Base-by-base conservation (phyloP, 2,113 vertebrate genomes). In the Girardinichthys multiradiatus region DNA sequence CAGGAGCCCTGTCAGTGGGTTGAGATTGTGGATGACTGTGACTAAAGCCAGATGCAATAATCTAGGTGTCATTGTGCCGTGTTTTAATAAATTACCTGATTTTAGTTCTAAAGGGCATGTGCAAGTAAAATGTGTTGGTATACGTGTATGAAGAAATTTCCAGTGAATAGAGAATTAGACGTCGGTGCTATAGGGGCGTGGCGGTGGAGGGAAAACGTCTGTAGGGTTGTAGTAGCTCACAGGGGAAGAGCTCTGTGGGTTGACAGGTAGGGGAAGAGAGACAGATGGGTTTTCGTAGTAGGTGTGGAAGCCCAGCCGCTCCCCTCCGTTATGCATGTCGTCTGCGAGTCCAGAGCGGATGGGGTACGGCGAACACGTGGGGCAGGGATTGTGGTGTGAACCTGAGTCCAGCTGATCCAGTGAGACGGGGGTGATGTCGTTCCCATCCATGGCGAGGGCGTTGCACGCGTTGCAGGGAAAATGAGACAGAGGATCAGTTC, bases 181-280 rank as follows among this genome's bases (percentile, higher is more conserved):
- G 1, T 97, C 94, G 19, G 97, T 98, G 93, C 97, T 98, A 93
- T 98, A 90, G 87, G 97, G 95, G 81, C 94, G 95, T 0, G 82
- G 95, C 70, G 90, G 95, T 65, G 95, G 94, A 0, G 94, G 94
- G 90, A 95, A 95, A 82, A 89, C 75, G 88, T 96, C 95, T 0
- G 83, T 85, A 27, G 79, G 76, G 61, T 92, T 72, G 31, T 90
- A 94, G 81, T 92, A 94, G 66, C 93, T 96, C 94, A 97, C 35
- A 90, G 95, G 86, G 74, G 93, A 92, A 88, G 94, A 78, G 64
- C 93, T 93, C 86, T 75, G 86, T 0, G 66, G 86, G 76, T 94
- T 89, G 30, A 86, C 8, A 10, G 94, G 92, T 94, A 94, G 69
- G 69, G 82, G 92, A 65, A 96, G 86, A 42, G 95, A 76, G 0